phyloP scores from a whole-genome alignment of 2,113 vertebrate genomes.

The Lamprotornis superbus region DNA sequence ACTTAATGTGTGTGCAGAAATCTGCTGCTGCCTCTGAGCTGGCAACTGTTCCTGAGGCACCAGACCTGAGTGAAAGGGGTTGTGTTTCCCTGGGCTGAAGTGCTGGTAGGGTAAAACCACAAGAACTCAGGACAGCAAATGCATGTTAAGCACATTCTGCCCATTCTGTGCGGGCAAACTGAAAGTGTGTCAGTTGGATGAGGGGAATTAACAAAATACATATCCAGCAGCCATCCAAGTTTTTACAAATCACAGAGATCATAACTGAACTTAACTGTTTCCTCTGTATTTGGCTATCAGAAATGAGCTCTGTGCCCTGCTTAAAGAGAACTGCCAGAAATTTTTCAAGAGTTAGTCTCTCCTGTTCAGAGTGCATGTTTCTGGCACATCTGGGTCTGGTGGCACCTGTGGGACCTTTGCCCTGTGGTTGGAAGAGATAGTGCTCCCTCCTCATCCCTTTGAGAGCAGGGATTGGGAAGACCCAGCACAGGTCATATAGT shows the following conservation, averaged over 20 bases:
- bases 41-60: not conserved
- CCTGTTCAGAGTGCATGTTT: no score
- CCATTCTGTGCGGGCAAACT: not conserved
- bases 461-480: not conserved
- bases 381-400: not conserved
- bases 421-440: not conserved
- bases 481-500: not conserved
- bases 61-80: not conserved
- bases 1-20: rapidly evolving
- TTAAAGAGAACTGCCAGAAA: not conserved
- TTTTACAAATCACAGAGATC: not conserved
- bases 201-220: not conserved
- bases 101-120: not conserved
- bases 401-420: not conserved
- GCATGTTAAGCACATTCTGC: not conserved
- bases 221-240: not conserved
- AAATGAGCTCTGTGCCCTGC: not conserved
- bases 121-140: not conserved
- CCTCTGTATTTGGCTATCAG: not conserved
- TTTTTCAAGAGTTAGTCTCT: not conserved
- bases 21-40: not conserved
- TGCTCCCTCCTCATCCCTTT: not conserved
- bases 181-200: not conserved
- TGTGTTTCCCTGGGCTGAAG: not conserved
- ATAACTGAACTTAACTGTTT: not conserved